Conservation (phyloP, 2,888 invertebrate species). For the Synergus umbraculus region DNA sequence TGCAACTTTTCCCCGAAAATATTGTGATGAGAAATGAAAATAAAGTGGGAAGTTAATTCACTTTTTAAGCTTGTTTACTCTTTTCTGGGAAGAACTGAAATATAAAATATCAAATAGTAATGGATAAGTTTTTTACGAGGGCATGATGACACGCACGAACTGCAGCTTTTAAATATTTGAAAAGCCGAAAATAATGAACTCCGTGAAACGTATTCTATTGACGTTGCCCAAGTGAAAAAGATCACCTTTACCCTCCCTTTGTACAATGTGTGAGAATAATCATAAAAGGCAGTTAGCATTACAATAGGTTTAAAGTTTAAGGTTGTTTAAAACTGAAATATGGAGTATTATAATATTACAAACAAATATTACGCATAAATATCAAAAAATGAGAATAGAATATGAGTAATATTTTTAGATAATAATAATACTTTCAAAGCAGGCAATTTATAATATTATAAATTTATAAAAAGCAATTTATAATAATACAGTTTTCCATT, state of each 20-base stretch:
- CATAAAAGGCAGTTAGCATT: background rate
- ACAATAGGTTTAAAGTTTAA: background rate
- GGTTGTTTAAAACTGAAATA: too few relatives aligned
- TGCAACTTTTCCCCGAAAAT: background rate
- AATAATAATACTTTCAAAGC: too few relatives aligned
- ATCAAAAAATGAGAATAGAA: too few relatives aligned
- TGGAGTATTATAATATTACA: too few relatives aligned
- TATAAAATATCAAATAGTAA: too few relatives aligned
- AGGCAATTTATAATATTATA: background rate
- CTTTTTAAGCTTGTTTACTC: slow-evolving; percentile 25
- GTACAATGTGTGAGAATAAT: background rate
- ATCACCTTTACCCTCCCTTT: slow-evolving; percentile 4
- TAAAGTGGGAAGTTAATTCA: slow-evolving; percentile 28
- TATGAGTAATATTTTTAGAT: too few relatives aligned
- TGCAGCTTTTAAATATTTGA: slow-evolving; percentile 43
- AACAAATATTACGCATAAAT: too few relatives aligned
- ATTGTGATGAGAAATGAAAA: background rate
- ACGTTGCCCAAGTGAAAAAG: background rate
- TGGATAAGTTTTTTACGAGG: slow-evolving; percentile 26
- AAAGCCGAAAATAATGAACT: slow-evolving; percentile 8
- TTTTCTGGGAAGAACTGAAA: background rate
- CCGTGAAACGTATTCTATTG: background rate
- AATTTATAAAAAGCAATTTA: background rate
- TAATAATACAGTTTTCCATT: background rate
- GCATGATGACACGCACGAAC: slow-evolving; percentile 39